phyloP scores from a whole-genome alignment of 37 sponge, comb jelly and placozoan species.

The Oscarella lobularis region DNA sequence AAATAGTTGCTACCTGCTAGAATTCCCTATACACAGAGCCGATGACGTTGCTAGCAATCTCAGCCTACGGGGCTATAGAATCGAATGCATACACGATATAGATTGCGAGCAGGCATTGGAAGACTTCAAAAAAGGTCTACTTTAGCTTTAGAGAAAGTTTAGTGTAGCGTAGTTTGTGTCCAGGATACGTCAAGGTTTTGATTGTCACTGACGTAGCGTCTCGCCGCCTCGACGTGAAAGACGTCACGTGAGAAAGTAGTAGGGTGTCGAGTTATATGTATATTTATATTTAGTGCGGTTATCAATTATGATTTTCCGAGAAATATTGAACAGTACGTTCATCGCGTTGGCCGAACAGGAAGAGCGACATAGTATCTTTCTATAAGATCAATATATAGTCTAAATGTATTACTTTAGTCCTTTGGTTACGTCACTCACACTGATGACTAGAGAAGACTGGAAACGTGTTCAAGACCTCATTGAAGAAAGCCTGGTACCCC shows the following conservation, averaged over 20 bases:
- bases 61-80: slow-evolving; percentile 39
- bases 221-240: slow-evolving; percentile 88
- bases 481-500: slow-evolving; percentile 62
- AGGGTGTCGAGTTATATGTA: not conserved
- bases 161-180: no score
- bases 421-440: slow-evolving; percentile 67
- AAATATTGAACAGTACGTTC: slow-evolving; percentile 96
- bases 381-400: not conserved
- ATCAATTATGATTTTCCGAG: slow-evolving; percentile 89
- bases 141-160: not conserved
- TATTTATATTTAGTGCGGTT: slow-evolving; percentile 41
- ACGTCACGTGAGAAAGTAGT: slow-evolving; percentile 58
- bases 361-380: slow-evolving; percentile 61
- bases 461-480: slow-evolving; percentile 55
- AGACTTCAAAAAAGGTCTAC: slow-evolving; percentile 79
- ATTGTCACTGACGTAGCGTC: slow-evolving; percentile 97
- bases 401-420: slow-evolving; percentile 6
- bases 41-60: slow-evolving; percentile 77
- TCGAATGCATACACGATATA: slow-evolving; percentile 73
- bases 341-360: slow-evolving; percentile 88
- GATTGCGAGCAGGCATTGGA: slow-evolving; percentile 92
- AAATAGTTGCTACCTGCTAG: not conserved
- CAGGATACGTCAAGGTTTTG: slow-evolving; percentile 59
- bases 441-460: slow-evolving; percentile 91
- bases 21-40: slow-evolving; percentile 26